Base-by-base conservation (phyloP, 1,140 invertebrate genomes). In the Drosophila suzukii region DNA sequence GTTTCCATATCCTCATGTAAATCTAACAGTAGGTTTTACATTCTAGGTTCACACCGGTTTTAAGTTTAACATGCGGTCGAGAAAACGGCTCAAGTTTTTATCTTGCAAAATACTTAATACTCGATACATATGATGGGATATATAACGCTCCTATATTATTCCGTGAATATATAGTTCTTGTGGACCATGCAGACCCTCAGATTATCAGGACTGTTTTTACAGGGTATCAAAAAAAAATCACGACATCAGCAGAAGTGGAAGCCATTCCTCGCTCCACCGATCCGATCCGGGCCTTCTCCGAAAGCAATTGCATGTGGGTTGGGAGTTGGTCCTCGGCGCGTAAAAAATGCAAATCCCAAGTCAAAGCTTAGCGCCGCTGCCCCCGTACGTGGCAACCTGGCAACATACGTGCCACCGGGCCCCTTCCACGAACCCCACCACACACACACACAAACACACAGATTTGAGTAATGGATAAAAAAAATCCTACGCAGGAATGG, bases 271-370 rank as follows among this genome's bases (percentile, higher is more conserved):
- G 62, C 43, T 38, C 34, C 62, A 30, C 53, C 44, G 36, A 20
- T 24, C 20, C 43, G n/a, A 10, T 15, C 32, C 30, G 15, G 36
- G 32, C 32, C 43, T 13, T 8, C n/a, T 13, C 46, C 15, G 38
- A n/a, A 34, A 6, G 12, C 38, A 38, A 13, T 34, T 30, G 66
- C 17, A 27, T 17, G 59, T 24, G 46, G 44, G 27, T 4, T 0
- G 17, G 62, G 62, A 36, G 72, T 55, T 53, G 66, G 71, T 73
- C 63, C 71, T 62, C 68, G 60, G 67, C 83, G 76, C 80, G 79
- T 88, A 88, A 88, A 89, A 88, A 88, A 88, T 88, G 84, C 84
- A 88, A 88, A 88, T 88, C 84, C 84, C 84, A 84, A 89, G 84
- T 88, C 84, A 88, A 89, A 89, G 84, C 84, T 88, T 88, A 89